Percentiles rank a stretch among this genome's conserved stretches.
Conservation (phyloP, 2,113 vertebrate genomes). For the Melanotaenia duboulayi region DNA sequence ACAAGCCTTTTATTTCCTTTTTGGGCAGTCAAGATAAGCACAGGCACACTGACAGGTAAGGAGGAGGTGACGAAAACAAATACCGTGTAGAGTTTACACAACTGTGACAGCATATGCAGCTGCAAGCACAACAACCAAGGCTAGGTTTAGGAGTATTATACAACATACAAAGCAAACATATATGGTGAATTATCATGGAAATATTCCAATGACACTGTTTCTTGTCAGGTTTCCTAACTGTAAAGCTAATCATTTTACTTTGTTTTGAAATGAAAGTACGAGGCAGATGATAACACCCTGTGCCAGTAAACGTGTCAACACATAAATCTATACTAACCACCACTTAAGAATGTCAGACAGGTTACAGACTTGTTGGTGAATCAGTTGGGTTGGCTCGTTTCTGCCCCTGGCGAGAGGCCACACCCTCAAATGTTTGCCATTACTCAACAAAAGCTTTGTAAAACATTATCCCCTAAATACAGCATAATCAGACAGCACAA, state of each 20-base stretch:
- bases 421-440: constrained; percentile 40
- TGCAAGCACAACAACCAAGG: constrained; percentile 1
- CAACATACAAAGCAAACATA: constrained; percentile 15
- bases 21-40: constrained; percentile 35
- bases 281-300: neutral
- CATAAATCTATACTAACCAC: neutral
- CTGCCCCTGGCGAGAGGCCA: constrained; percentile 38
- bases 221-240: neutral
- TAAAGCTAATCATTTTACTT: no score
- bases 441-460: constrained; percentile 46
- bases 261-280: no score
- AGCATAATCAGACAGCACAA: neutral
- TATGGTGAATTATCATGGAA: constrained; percentile 29
- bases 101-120: constrained; percentile 23
- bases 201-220: constrained; percentile 41
- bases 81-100: constrained; percentile 25
- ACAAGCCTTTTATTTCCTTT: constrained; percentile 26
- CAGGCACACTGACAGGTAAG: constrained; percentile 34
- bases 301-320: neutral
- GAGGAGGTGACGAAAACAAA: constrained; percentile 43
- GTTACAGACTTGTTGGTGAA: constrained; percentile 38
- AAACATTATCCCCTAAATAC: constrained; percentile 31
- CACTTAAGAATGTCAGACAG: constrained; percentile 51
- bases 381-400: constrained; percentile 14
- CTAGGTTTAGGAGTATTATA: constrained; percentile 10